phyloP scores from a whole-genome alignment of 2,888 invertebrate genomes.

The Actias luna region DNA sequence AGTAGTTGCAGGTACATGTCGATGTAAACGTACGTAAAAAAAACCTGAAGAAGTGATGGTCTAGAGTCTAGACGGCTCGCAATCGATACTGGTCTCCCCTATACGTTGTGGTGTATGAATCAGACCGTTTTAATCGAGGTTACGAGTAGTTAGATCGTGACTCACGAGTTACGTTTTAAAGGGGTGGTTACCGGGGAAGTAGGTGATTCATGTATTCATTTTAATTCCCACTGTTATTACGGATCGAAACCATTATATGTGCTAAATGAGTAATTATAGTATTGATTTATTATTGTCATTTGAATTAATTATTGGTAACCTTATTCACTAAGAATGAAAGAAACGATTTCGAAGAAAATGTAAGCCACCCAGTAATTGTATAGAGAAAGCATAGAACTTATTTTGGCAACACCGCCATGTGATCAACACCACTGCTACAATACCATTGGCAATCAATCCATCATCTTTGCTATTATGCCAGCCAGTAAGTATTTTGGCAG shows the following conservation, averaged over 20 bases:
- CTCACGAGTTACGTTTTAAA: constrained; percentile 6
- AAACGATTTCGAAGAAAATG: no score
- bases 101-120: constrained; percentile 8
- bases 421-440: no score
- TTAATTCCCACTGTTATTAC: not conserved
- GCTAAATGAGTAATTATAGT: not conserved
- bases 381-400: no score
- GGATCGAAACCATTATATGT: not conserved
- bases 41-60: not conserved
- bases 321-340: no score
- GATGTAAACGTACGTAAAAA: not conserved
- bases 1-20: no score
- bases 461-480: no score
- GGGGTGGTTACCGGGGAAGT: constrained; percentile 2
- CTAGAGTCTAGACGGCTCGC: constrained; percentile 9
- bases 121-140: constrained; percentile 12
- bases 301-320: not conserved
- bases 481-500: no score
- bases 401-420: no score
- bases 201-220: not conserved
- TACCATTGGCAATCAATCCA: no score
- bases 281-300: not conserved
- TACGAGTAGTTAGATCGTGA: constrained; percentile 14
- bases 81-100: constrained; percentile 14
- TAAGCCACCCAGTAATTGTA: no score